Conservation (phyloP, 2,113 vertebrate genomes). For the Austrofundulus limnaeus region DNA sequence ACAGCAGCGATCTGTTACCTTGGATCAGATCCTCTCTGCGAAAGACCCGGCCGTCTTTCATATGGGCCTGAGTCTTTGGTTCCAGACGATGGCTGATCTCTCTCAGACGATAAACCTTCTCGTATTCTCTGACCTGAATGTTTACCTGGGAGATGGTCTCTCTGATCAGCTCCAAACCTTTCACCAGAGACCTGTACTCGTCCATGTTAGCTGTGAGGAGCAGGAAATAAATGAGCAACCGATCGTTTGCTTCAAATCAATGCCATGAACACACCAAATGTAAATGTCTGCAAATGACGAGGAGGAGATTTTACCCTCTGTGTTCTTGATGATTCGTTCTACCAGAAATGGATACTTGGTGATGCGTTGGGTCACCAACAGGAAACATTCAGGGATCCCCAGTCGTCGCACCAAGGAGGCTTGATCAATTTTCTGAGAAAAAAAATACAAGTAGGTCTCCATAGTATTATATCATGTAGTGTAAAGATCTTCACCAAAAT, state of each 20-base stretch:
- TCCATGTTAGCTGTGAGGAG: conserved; percentile 79
- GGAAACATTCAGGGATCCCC: conserved; percentile 90
- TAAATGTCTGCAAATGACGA: background rate
- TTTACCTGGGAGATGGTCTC: conserved; percentile 87
- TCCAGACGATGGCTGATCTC: conserved; percentile 86
- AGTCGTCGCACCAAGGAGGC: conserved; percentile 84
- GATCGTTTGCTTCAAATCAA: background rate
- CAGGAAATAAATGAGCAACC: background rate
- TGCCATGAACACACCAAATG: background rate
- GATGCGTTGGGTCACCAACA: conserved; percentile 93
- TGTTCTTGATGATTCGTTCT: conserved; percentile 91
- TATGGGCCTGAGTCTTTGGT: conserved; percentile 80
- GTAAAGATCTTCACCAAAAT: too few relatives aligned
- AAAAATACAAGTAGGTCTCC: background rate
- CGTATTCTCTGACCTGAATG: conserved; percentile 78
- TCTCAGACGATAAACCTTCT: conserved; percentile 81
- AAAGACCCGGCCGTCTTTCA: conserved; percentile 82
- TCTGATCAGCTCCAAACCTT: conserved; percentile 84
- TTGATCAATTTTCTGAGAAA: conserved; percentile 86
- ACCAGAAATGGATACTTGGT: conserved; percentile 94
- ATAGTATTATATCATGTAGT: too few relatives aligned
- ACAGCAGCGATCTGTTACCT: conserved; percentile 71
- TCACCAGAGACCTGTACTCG: conserved; percentile 81
- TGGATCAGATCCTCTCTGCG: conserved; percentile 84
- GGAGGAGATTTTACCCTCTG: conserved; percentile 81